Percentiles rank a stretch among this genome's conserved stretches.
Evolutionary conservation across 2,888 invertebrate species (phyloP).

Genomic region (Bugula neritina): DNA sequence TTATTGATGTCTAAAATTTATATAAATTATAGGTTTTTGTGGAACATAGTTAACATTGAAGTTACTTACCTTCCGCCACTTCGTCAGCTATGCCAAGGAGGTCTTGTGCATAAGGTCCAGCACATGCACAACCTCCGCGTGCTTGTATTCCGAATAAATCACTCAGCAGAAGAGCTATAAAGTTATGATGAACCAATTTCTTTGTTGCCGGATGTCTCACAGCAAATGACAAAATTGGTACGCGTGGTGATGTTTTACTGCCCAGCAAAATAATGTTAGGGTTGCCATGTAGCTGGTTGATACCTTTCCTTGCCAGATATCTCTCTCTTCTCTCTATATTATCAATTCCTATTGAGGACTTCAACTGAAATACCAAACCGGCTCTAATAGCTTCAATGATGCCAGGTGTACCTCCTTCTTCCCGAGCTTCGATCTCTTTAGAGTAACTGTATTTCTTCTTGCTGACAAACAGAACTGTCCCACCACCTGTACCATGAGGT

Average conservation of each 20-base stretch:
- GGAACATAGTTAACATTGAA: too few species aligned
- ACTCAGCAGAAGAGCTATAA: constrained; percentile 15
- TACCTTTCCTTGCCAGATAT: constrained; percentile 32
- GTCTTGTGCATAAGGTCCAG: constrained; percentile 28
- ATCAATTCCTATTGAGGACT: constrained; percentile 29
- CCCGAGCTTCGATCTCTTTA: constrained; percentile 37
- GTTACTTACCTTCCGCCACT: constrained; percentile 58
- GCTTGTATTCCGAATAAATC: constrained; percentile 28
- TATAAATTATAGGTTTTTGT: too few species aligned
- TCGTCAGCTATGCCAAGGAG: constrained; percentile 54
- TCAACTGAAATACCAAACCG: constrained; percentile 38
- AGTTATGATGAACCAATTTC: constrained; percentile 28
- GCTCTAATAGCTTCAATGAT: constrained; percentile 40
- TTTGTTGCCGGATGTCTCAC: constrained; percentile 26
- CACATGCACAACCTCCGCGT: constrained; percentile 26
- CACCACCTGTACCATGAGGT: constrained; percentile 37
- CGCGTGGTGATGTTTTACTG: constrained; percentile 23
- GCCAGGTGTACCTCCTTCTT: constrained; percentile 42
- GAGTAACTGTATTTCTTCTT: constrained; percentile 34
- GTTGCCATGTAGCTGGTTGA: constrained; percentile 57
- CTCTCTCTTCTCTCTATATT: constrained; percentile 19
- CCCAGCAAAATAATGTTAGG: constrained; percentile 19
- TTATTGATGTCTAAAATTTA: too few species aligned
- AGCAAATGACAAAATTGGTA: constrained; percentile 31
- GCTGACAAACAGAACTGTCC: constrained; percentile 39